Evolutionary conservation across 2,888 invertebrate genomes (phyloP), one percentile per base, ranked within the genome.

Genomic region (Iselma pallidipennis): DNA sequence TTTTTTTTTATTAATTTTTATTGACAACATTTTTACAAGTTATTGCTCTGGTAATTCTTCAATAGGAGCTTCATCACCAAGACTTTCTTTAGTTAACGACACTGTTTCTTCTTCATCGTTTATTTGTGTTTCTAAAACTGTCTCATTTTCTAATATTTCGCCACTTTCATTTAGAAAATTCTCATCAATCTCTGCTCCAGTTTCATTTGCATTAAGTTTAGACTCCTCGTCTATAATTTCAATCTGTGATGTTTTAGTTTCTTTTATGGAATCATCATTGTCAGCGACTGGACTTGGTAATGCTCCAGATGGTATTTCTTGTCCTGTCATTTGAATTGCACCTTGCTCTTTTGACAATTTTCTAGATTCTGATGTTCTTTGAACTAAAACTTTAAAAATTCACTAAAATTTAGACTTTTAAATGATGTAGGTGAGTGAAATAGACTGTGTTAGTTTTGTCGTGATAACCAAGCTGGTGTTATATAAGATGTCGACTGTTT

Each of bases 61-160:
- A 25, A 51, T 45, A 7, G 28, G 33, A 9, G 48, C 49, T 55
- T 50, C 56, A n/a, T n/a, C 48, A 33, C 56, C 9, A 50, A 12
- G 21, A 54, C 53, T 49, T 69, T 71, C 7, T 33, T 67, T 61
- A 10, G 57, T 62, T 37, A 57, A 58, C 48, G 56, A 68, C 50
- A 53, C 49, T 12, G 25, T 12, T 19, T 54, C 49, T 9, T 10
- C 48, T 12, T 45, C 61, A 10, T 16, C 55, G n/a, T 9, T 65
- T 49, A 57, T 64, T n/a, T 33, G 59, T n/a, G n/a, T n/a, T n/a
- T n/a, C n/a, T n/a, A n/a, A n/a, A n/a, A n/a, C n/a, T 28, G 59
- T 52, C 5, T 55, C 29, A 19, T 56, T 16, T 31, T 49, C 62
- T 3, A 9, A 25, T 12, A 31, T 62, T n/a, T 49, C 62, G 45